Percentiles rank a stretch among this genome's conserved stretches.
phyloP scores from a whole-genome alignment of 1,140 invertebrate species.

The Macrobrachium nipponense region DNA sequence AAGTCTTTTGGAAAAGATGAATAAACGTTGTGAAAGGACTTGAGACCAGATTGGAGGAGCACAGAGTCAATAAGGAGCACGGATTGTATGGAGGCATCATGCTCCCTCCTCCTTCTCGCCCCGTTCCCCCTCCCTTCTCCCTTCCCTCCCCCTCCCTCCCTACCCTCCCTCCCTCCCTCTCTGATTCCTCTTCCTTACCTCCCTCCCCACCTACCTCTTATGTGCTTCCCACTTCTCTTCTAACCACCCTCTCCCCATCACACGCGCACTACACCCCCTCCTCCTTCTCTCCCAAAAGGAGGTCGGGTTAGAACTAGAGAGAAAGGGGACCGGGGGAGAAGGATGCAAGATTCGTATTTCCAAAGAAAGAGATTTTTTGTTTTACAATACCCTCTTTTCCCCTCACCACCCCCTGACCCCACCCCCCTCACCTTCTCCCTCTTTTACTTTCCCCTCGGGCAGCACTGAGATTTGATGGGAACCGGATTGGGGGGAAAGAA shows the following conservation, averaged over 20 bases:
- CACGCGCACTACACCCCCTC: not conserved
- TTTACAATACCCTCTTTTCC: not conserved
- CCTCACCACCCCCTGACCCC: not conserved
- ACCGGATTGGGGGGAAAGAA: too few relatives aligned
- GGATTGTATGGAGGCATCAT: slow-evolving; percentile 21
- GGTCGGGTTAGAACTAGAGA: too few relatives aligned
- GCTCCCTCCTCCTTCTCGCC: not conserved
- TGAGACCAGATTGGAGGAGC: slow-evolving; percentile 36
- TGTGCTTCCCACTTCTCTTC: not conserved
- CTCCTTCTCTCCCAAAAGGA: not conserved
- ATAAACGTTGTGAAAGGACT: slow-evolving; percentile 49
- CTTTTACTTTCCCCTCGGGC: not conserved
- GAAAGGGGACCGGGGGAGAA: too few relatives aligned
- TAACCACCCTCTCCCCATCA: not conserved
- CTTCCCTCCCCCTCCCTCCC: not conserved
- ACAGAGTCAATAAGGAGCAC: slow-evolving; percentile 31
- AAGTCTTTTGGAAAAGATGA: slow-evolving; percentile 35
- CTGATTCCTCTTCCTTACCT: not conserved
- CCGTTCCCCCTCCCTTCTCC: not conserved
- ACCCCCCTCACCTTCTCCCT: not conserved
- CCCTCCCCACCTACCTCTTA: not conserved
- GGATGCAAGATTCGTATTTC: too few relatives aligned
- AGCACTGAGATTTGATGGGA: not conserved
- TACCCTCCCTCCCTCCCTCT: not conserved
- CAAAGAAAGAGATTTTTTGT: too few relatives aligned